Conservation (phyloP, 1,140 invertebrate species). For the Apis mellifera region Amel_HAv3.1 CM009935.2:1171501-1172000, state of each 20-base stretch:
- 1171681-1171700: conserved; percentile 47
- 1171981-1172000: too few relatives aligned
- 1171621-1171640: conserved; percentile 30
- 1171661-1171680: conserved; percentile 51
- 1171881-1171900: too few relatives aligned
- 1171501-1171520: conserved; percentile 36
- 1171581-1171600: neutral
- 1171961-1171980: too few relatives aligned
- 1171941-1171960: neutral
- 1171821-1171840: conserved; percentile 34
- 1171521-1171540: conserved; percentile 46
- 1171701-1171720: neutral
- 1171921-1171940: neutral
- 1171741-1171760: conserved; percentile 14
- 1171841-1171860: neutral
- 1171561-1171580: conserved; percentile 24
- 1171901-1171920: neutral
- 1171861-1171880: too few relatives aligned
- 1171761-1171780: conserved; percentile 51
- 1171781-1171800: conserved; percentile 38
- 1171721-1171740: neutral
- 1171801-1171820: conserved; percentile 35
- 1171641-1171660: conserved; percentile 44
- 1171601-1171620: conserved; percentile 12
- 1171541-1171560: conserved; percentile 37